Evolutionary conservation across 2,888 invertebrate genomes (phyloP), one percentile per base, ranked within the genome.

Genomic region (Nomada ferruginata): DNA sequence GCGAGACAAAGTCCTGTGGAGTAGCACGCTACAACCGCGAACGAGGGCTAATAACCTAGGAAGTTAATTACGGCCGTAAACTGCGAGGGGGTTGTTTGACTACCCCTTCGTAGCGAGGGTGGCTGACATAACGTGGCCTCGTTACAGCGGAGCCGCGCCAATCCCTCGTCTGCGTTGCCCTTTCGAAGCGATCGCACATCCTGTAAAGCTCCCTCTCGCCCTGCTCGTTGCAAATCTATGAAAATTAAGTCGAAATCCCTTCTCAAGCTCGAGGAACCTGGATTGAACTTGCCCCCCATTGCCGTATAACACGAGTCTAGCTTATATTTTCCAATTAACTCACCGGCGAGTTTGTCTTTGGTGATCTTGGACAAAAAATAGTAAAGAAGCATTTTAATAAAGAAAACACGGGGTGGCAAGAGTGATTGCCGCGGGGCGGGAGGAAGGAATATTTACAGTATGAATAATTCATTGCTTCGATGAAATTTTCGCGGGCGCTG

Each of bases 11-110:
- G 69, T 80, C 68, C 69, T 72, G 60, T 61, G 53, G 75, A 79
- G 79, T 60, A 74, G 75, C 66, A 50, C 61, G 80, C 61, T 63
- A 66, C 76, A 53, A 69, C 83, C 77, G 76, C 83, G 88, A 85
- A 86, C 80, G 79, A 88, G 78, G 88, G 85, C 85, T 87, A 89
- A 90, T 91, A 91, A 89, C 88, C 86, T 83, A 79, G 89, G 88
- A 90, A 91, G 91, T 90, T 92, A 92, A 92, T 92, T 91, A 90
- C 88, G 85, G 85, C 87, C 85, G 89, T 90, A 90, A 91, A 91
- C 90, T 90, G 89, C 74, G 86, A 82, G 86, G 87, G 86, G 85
- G 79, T 86, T 90, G 88, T 90, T 91, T 91, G 89, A 89, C 87
- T 90, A 89, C 87, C 85, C 87, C 87, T 83, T 83, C 81, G 83